These are phyloP conservation scores for Caranx ignobilis DNA, from an alignment of 2,113 vertebrate genomes.

Conservation along the genomic window DNA sequence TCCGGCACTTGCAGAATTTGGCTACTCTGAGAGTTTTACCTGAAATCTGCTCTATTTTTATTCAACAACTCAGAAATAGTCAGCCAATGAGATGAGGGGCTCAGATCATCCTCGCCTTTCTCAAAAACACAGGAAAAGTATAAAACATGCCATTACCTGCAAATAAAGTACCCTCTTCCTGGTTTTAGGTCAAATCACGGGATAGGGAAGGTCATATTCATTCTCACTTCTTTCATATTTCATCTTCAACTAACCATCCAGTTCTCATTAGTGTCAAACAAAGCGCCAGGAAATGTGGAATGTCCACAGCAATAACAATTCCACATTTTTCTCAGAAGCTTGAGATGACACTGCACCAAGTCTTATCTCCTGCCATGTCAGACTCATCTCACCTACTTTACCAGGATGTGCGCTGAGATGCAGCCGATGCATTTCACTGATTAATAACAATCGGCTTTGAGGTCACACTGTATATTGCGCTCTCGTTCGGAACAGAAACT, in stretches of 20 bases:
- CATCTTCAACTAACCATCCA: conserved; percentile 40
- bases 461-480: background rate
- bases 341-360: conserved; percentile 11
- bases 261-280: conserved; percentile 46
- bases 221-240: conserved; percentile 36
- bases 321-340: conserved; percentile 17
- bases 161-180: background rate
- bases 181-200: background rate
- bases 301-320: conserved; percentile 22
- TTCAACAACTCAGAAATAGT: too few relatives aligned
- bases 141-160: too few relatives aligned
- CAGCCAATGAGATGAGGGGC: too few relatives aligned
- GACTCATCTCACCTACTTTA: background rate
- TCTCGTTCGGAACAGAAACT: background rate
- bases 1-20: too few relatives aligned
- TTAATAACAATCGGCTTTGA: background rate
- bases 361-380: background rate
- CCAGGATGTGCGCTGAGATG: background rate
- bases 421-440: background rate
- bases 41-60: too few relatives aligned
- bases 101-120: too few relatives aligned
- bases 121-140: too few relatives aligned
- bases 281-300: conserved; percentile 27
- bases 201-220: conserved; percentile 7
- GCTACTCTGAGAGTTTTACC: too few relatives aligned